These are phyloP conservation scores for Altica lythri DNA, from an alignment of 2,888 invertebrate species.

Conservation along the genomic window DNA sequence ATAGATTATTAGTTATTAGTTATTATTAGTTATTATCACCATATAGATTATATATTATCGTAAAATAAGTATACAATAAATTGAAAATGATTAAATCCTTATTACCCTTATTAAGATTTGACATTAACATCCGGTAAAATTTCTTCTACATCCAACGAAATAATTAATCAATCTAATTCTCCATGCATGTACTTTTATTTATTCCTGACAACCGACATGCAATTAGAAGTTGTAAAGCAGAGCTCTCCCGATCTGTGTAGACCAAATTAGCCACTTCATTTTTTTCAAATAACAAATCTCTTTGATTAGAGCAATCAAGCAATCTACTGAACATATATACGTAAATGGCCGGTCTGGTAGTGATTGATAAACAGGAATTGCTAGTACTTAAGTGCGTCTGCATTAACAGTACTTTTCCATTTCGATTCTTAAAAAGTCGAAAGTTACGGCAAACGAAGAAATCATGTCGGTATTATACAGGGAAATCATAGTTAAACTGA, in stretches of 20 bases:
- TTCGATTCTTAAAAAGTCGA: slow-evolving; percentile 2
- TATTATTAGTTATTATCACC: no score
- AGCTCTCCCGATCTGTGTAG: slow-evolving; percentile 5
- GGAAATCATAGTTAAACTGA: no score
- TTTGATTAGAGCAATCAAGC: slow-evolving; percentile 23
- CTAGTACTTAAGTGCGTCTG: slow-evolving; percentile 20
- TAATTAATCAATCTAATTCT: neutral
- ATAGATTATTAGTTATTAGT: no score
- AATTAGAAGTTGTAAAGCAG: slow-evolving; percentile 7
- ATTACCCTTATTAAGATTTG: no score
- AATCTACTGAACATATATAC: slow-evolving; percentile 20
- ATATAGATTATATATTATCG: no score
- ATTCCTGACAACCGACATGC: slow-evolving; percentile 1
- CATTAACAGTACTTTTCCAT: slow-evolving; percentile 20
- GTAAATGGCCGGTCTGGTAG: slow-evolving; percentile 14
- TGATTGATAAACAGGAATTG: slow-evolving; percentile 24
- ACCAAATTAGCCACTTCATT: slow-evolving; percentile 17
- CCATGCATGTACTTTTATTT: slow-evolving; percentile 5
- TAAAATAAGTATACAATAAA: no score
- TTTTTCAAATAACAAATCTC: slow-evolving; percentile 13
- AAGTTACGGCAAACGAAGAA: slow-evolving; percentile 14
- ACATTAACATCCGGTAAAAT: no score
- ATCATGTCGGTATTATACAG: neutral
- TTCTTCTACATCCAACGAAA: neutral
- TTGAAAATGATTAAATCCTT: no score